A percentile compares a stretch with the other conserved stretches of the same genome.
These are phyloP conservation scores for Calcarius lapponicus DNA, from an alignment of 2,797 vertebrate species.

Conservation along the genomic window DNA sequence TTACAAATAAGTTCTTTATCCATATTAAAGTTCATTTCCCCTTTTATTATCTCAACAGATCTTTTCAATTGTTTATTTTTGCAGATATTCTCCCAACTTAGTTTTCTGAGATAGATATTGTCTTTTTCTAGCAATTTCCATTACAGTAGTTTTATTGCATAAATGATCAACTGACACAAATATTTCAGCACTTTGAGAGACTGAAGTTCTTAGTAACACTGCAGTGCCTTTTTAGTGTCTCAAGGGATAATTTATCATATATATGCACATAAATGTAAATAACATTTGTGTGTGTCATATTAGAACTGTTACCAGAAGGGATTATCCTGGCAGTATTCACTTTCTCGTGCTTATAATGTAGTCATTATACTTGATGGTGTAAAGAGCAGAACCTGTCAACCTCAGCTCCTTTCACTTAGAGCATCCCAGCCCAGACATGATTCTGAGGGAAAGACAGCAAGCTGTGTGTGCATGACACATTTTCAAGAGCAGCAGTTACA, in stretches of 20 bases:
- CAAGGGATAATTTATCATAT: background rate
- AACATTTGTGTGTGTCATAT: background rate
- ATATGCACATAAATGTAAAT: background rate
- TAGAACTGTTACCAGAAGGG: background rate
- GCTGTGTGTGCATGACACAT: background rate
- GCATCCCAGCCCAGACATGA: background rate
- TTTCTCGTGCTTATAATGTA: background rate
- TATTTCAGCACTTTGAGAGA: background rate
- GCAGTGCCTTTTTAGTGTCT: background rate
- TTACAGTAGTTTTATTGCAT: background rate
- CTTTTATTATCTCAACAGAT: background rate
- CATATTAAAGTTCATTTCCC: background rate
- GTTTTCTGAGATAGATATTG: background rate
- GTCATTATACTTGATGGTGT: background rate
- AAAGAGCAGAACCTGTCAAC: background rate
- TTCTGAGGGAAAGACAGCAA: background rate
- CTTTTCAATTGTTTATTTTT: background rate
- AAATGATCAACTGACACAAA: background rate
- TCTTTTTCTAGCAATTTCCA: background rate
- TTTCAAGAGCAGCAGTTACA: background rate
- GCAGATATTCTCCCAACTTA: background rate
- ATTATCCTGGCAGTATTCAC: background rate
- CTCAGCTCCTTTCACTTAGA: background rate
- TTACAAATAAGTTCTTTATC: background rate
- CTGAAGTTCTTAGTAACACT: background rate